Conservation (phyloP, 1,140 invertebrate genomes). For the Plutomurus gul region DNA sequence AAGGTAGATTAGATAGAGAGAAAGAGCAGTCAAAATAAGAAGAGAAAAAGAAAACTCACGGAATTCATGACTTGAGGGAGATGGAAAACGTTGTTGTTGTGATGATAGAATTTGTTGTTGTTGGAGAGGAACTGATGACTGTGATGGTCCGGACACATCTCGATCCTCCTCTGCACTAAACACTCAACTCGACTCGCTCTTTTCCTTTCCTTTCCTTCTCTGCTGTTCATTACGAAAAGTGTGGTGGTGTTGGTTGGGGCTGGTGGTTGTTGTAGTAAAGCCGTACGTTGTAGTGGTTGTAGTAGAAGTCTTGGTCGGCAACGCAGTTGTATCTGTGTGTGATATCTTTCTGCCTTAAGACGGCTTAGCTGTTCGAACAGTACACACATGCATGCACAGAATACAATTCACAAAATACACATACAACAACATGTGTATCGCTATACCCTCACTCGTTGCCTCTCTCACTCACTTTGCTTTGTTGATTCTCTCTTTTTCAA, state of each 20-base stretch:
- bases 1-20: background rate
- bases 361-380: too few relatives aligned
- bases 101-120: background rate
- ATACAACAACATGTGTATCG: too few relatives aligned
- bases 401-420: too few relatives aligned
- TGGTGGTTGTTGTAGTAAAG: too few relatives aligned
- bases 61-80: slow-evolving; percentile 23
- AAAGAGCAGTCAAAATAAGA: background rate
- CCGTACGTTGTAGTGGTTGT: too few relatives aligned
- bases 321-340: too few relatives aligned
- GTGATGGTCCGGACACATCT: slow-evolving; percentile 24
- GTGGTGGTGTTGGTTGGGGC: too few relatives aligned
- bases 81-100: slow-evolving; percentile 27
- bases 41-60: background rate
- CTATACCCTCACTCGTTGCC: background rate
- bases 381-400: too few relatives aligned
- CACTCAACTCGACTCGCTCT: slow-evolving; percentile 2
- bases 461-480: background rate
- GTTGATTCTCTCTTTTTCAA: background rate
- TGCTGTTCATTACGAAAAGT: too few relatives aligned
- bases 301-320: too few relatives aligned
- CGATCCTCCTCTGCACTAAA: slow-evolving; percentile 8
- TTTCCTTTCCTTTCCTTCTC: slow-evolving; percentile 10
- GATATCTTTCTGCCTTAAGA: too few relatives aligned
- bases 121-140: slow-evolving; percentile 28